Percentiles rank a stretch among this genome's conserved stretches.
Conservation (phyloP, 2,113 vertebrate genomes). For the Butorides virescens region DNA sequence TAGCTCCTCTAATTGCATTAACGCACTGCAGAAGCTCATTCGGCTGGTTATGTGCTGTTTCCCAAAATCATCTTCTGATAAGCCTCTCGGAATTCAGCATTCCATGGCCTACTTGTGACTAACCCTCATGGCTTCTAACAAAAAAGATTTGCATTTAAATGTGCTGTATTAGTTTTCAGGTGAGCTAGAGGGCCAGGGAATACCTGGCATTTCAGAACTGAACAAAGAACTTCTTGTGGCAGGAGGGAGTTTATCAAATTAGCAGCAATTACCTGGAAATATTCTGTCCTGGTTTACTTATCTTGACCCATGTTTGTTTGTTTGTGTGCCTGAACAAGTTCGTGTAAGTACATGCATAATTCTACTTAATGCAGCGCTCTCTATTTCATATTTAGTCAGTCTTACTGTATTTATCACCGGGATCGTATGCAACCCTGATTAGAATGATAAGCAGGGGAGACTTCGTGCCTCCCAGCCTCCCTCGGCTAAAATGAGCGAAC, state of each 20-base stretch:
- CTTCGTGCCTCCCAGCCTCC: background rate
- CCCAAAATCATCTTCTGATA: background rate
- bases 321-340: background rate
- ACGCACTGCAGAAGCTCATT: background rate
- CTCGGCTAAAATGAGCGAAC: slow-evolving; percentile 15
- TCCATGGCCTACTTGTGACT: background rate
- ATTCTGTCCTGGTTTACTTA: background rate
- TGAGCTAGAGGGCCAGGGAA: background rate
- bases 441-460: slow-evolving; percentile 48
- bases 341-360: background rate
- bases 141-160: background rate
- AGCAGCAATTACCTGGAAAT: background rate
- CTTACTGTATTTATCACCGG: slow-evolving; percentile 7
- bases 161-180: background rate
- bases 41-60: background rate
- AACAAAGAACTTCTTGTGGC: background rate
- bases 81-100: background rate
- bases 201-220: background rate
- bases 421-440: slow-evolving; percentile 23
- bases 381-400: slow-evolving; percentile 41
- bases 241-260: background rate
- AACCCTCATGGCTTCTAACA: background rate
- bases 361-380: background rate
- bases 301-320: background rate
- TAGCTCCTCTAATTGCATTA: background rate